phyloP scores from a whole-genome alignment of 2,888 invertebrate genomes.

The Boloria selene region DNA sequence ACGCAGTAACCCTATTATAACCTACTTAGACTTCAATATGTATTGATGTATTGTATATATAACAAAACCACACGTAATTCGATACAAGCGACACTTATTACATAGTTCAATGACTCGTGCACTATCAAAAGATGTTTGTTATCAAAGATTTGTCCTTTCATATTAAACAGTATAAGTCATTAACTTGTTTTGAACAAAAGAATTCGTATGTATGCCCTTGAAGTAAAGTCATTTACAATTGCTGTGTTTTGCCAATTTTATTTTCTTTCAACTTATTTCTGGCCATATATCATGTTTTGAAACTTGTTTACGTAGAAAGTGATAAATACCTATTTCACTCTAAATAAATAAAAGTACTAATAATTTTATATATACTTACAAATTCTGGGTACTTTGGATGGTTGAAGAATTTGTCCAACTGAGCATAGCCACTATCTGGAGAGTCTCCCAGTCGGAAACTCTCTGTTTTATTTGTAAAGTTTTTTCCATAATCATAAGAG shows the following conservation, averaged over 20 bases:
- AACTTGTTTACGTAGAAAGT: no score
- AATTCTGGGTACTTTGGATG: slow-evolving; percentile 90
- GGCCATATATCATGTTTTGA: no score
- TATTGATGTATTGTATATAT: not conserved
- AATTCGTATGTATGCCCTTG: slow-evolving; percentile 3
- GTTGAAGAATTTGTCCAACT: slow-evolving; percentile 92
- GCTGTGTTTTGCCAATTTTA: no score
- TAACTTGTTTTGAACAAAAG: slow-evolving; percentile 2
- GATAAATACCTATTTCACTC: not conserved
- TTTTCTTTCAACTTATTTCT: no score
- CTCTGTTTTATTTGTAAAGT: slow-evolving; percentile 88
- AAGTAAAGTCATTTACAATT: not conserved
- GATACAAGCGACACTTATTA: slow-evolving; percentile 23
- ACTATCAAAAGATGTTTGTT: slow-evolving; percentile 20
- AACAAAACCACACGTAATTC: slow-evolving; percentile 27
- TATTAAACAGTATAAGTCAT: not conserved
- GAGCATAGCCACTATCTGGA: slow-evolving; percentile 82
- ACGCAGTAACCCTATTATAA: not conserved
- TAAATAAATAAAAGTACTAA: not conserved
- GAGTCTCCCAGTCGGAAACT: slow-evolving; percentile 82
- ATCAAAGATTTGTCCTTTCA: slow-evolving; percentile 30
- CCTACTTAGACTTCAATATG: not conserved
- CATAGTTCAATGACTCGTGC: slow-evolving; percentile 33
- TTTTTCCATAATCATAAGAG: slow-evolving; percentile 93
- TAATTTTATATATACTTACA: slow-evolving; percentile 81